Percentiles rank a stretch among this genome's conserved stretches.
Conservation (phyloP, 2,113 vertebrate genomes). For the Caranx melampygus region DNA sequence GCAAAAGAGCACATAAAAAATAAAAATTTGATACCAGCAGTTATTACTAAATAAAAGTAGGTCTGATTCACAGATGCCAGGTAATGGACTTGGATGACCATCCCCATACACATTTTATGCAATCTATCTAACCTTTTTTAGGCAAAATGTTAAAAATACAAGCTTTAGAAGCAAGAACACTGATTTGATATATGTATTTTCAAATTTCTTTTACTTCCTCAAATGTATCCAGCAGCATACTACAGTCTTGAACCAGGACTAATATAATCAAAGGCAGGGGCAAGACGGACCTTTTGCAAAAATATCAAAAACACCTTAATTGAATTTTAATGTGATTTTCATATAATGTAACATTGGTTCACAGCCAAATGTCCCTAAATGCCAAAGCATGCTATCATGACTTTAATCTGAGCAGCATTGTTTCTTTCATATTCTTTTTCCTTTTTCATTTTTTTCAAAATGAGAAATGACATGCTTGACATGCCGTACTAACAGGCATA, state of each 20-base stretch:
- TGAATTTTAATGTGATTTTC: background rate
- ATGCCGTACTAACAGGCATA: background rate
- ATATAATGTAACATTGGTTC: background rate
- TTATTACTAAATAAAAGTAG: background rate
- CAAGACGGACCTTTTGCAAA: background rate
- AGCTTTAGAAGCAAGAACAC: too few species aligned
- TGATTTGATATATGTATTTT: background rate
- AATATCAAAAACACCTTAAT: slow-evolving; percentile 8
- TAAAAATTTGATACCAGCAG: background rate
- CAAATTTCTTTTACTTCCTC: background rate
- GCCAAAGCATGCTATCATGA: background rate
- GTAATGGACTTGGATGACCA: background rate
- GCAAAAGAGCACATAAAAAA: too few species aligned
- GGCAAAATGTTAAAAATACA: too few species aligned
- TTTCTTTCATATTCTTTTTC: background rate
- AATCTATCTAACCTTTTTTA: too few species aligned
- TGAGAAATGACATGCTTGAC: background rate
- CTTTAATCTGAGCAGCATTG: background rate
- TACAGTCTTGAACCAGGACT: background rate
- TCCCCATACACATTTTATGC: background rate
- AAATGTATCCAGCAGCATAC: background rate
- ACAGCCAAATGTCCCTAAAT: background rate
- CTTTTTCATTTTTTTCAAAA: background rate
- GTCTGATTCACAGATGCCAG: background rate
- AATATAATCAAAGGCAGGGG: background rate